These are phyloP conservation scores for Melitaea cinxia DNA, from an alignment of 1,140 invertebrate genomes.

Conservation along the genomic window DNA sequence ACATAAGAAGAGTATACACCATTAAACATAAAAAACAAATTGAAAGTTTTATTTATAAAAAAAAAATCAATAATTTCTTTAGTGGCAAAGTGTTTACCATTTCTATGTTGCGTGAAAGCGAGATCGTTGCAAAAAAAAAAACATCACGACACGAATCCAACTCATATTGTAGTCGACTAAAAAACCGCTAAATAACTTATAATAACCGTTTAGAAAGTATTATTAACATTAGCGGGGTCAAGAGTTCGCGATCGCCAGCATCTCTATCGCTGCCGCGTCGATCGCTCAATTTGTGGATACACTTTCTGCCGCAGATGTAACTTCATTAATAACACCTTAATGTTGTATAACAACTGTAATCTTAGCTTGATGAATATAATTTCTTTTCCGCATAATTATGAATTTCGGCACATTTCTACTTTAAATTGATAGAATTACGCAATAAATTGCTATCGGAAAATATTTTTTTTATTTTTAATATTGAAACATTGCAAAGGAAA, in stretches of 20 bases:
- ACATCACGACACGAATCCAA: slow-evolving; percentile 48
- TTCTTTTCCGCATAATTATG: background rate
- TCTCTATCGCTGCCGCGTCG: slow-evolving; percentile 36
- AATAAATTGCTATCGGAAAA: background rate
- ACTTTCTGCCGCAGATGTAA: slow-evolving; percentile 1
- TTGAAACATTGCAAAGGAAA: background rate
- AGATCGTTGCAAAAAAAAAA: slow-evolving; percentile 53
- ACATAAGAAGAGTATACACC: background rate
- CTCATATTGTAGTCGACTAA: slow-evolving; percentile 27
- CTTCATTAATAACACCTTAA: background rate
- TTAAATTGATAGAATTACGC: background rate
- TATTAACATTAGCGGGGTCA: slow-evolving; percentile 61
- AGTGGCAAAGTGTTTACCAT: background rate
- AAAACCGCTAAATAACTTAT: slow-evolving; percentile 40
- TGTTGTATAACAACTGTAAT: background rate
- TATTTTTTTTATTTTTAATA: background rate
- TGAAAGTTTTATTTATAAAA: background rate
- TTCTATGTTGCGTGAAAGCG: slow-evolving; percentile 56
- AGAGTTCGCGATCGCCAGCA: slow-evolving; percentile 46
- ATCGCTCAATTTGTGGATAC: slow-evolving; percentile 8
- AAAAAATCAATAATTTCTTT: background rate
- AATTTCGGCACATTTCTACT: background rate
- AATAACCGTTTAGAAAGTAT: slow-evolving; percentile 65
- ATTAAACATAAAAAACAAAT: background rate
- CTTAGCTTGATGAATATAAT: background rate